Conservation (phyloP, 1,140 invertebrate genomes). For the Meloidogyne chitwoodi region DNA sequence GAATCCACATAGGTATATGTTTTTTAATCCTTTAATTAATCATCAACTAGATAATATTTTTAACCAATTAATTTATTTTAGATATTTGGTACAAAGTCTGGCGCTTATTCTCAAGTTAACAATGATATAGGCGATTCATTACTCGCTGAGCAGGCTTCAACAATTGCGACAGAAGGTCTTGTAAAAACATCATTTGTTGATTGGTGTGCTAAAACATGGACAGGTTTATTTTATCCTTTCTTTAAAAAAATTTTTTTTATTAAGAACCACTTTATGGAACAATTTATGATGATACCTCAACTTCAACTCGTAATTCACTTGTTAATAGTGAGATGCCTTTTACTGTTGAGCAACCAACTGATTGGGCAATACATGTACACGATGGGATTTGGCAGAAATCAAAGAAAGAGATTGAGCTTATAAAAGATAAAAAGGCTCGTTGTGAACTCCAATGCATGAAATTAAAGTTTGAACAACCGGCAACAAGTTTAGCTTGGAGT, state of each 20-base stretch:
- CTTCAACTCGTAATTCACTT: constrained; percentile 41
- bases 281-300: constrained; percentile 42
- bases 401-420: constrained; percentile 36
- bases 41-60: not conserved
- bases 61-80: constrained; percentile 20
- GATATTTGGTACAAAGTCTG: constrained; percentile 41
- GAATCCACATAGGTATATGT: no score
- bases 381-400: constrained; percentile 50
- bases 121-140: constrained; percentile 23
- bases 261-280: constrained; percentile 53
- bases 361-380: constrained; percentile 51
- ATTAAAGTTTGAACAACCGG: constrained; percentile 27
- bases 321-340: constrained; percentile 38
- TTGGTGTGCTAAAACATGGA: constrained; percentile 56
- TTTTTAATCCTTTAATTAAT: no score
- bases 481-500: constrained; percentile 43
- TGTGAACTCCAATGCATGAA: constrained; percentile 34
- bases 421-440: constrained; percentile 38
- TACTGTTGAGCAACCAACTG: constrained; percentile 39
- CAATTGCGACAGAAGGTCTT: constrained; percentile 30
- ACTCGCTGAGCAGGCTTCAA: constrained; percentile 5
- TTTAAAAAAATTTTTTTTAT: not conserved
- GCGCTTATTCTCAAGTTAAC: constrained; percentile 27
- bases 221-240: not conserved
- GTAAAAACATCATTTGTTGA: constrained; percentile 56